Percentiles rank a stretch among this genome's conserved stretches.
phyloP scores from a whole-genome alignment of 2,113 vertebrate species.

The Pogona vitticeps region DNA sequence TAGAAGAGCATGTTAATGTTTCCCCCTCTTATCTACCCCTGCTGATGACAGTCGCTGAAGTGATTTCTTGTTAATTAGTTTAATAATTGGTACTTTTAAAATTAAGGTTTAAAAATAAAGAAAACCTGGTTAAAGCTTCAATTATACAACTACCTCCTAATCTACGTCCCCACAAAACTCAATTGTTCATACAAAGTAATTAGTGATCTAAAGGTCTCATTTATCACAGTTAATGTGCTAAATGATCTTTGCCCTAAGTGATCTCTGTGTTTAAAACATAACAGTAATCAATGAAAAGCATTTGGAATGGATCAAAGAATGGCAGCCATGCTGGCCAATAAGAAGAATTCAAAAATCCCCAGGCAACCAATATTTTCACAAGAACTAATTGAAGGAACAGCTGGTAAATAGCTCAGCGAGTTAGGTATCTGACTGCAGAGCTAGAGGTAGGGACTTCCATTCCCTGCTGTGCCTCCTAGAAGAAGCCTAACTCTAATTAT shows the following conservation, averaged over 20 bases:
- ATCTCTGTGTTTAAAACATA: conserved; percentile 62
- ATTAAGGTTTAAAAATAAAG: conserved; percentile 52
- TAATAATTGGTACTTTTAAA: conserved; percentile 58
- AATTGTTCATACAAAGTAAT: conserved; percentile 62
- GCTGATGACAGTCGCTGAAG: conserved; percentile 2
- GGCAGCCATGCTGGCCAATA: neutral
- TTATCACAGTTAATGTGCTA: conserved; percentile 66
- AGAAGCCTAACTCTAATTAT: too few species aligned
- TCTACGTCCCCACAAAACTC: conserved; percentile 64
- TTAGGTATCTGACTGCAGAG: too few species aligned
- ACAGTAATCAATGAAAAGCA: conserved; percentile 42
- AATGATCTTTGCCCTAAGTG: conserved; percentile 58
- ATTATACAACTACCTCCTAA: conserved; percentile 60
- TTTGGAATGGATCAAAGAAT: conserved; percentile 55
- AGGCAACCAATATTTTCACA: neutral
- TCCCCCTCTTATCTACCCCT: neutral
- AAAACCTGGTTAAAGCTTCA: conserved; percentile 46
- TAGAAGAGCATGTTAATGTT: conserved; percentile 17
- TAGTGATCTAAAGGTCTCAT: conserved; percentile 55
- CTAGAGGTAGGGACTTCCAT: too few species aligned
- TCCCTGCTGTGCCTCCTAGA: too few species aligned
- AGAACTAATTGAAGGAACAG: neutral
- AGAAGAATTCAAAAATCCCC: neutral
- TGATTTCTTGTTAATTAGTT: conserved; percentile 49
- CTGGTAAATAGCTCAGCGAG: too few species aligned